Evolutionary conservation across 2,113 vertebrate species (phyloP), one percentile per base, ranked within the genome.

Genomic region (Phalacrocorax brasilianus): DNA sequence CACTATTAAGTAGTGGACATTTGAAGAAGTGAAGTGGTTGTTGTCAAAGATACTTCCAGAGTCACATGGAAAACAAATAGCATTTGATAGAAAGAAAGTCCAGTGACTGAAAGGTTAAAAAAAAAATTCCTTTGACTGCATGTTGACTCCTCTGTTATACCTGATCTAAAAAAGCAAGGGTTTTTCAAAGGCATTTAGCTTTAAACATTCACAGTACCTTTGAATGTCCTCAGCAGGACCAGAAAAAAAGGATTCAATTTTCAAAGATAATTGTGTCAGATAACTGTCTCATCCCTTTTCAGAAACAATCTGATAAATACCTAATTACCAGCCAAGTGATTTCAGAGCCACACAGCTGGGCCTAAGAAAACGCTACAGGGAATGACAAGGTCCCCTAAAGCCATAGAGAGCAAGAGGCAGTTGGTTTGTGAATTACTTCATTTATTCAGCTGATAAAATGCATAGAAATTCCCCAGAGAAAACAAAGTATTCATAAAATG

Each of bases 291-390:
- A 96, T 97, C 91, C 79, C 93, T 98, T 98, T 98, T 98, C 97
- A 97, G 98, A 96, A 98, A 98, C 98, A 98, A 99, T 99, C 98
- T 99, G 99, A 99, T 99, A 99, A 99, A 99, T 98, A 99, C 97
- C 98, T 99, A 99, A 99, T 99, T 99, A 99, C 98, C 97, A 98
- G 95, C 87, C 95, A 91, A 98, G 97, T 98, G 97, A 98, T 98
- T 98, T 97, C 96, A 97, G 87, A 97, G 85, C 89, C 94, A 94
- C 93, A 94, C 96, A 97, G 96, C 97, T 98, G 97, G 96, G 96
- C 49, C 92, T 85, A 83, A 92, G 91, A 83, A 95, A 94, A 94
- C 84, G 87, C 94, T 95, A 95, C 72, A 22, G 79, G 96, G 91
- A 97, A 97, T 96, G 96, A 95, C 88, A 93, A 94, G 89, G 95